Base-by-base conservation (phyloP, 2,888 invertebrate species). In the Drosophila ezoana region DNA sequence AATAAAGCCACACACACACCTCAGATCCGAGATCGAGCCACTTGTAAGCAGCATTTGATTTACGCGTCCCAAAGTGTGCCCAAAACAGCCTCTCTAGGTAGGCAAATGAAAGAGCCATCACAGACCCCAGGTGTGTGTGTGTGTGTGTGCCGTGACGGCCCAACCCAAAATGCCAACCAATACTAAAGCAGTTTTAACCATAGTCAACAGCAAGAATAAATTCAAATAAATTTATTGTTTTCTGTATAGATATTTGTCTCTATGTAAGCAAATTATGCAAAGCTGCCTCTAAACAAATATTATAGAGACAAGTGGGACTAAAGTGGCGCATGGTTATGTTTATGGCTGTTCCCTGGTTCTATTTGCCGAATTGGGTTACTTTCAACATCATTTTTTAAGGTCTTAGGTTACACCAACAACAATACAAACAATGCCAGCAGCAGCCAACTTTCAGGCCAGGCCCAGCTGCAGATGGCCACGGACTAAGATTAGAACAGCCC, bases 351-450 rank as follows among this genome's bases (percentile, higher is more conserved):
- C 44, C 28, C 53, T 59, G 61, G 79, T 72, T 72, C 66, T 72
- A 68, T 64, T 64, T 76, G 61, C 67, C 63, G 83, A 89, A 89
- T 89, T 89, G 76, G 89, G 89, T 90, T 89, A 89, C 89, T 83
- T 89, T 90, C 83, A 76, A 79, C 76, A 81, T 81, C 87, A 87
- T 76, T 72, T 38, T 43, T 11, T 76, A 63, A 73, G 79, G 79
- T 87, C 86, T 89, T 79, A 76, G 80, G 76, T 84, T 90, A 85
- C 83, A 69, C 45, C 58, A 72, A 53, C 59, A 60, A 8, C 61
- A 71, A 32, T 18, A 48, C 16, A 44, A 57, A 51, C 73, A 68
- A 49, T 41, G 62, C 56, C 67, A 67, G 56, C 72, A 51, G 35
- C 33, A 62, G 48, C 35, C 78, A 38, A 54, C 60, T 65, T 72